These are phyloP conservation scores for Napeogenes sylphis DNA, from an alignment of 2,888 invertebrate species.

Conservation along the genomic window DNA sequence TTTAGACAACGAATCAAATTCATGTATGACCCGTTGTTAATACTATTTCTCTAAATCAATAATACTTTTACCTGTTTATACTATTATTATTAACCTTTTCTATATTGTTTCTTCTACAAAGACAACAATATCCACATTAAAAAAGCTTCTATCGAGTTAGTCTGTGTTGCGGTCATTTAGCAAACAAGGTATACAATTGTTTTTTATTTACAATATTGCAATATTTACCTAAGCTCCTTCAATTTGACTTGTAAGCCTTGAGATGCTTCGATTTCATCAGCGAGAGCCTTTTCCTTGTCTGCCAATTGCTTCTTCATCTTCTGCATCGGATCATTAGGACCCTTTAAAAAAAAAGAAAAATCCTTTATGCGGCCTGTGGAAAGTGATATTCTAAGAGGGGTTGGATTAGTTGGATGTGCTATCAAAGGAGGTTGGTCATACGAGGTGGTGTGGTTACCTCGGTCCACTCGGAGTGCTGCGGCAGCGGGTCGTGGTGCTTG, in stretches of 20 bases:
- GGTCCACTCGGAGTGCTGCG: constrained; percentile 89
- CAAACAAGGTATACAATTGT: too few species aligned
- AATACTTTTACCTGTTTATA: too few species aligned
- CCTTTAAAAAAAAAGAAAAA: constrained; percentile 60
- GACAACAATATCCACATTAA: too few species aligned
- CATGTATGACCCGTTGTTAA: too few species aligned
- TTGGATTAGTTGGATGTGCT: not conserved
- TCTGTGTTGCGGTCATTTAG: too few species aligned
- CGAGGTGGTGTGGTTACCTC: constrained; percentile 71
- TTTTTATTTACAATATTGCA: not conserved
- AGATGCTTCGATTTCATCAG: constrained; percentile 86
- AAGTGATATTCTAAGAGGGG: too few species aligned
- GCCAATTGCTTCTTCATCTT: constrained; percentile 92
- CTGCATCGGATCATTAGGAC: constrained; percentile 89
- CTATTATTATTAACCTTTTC: too few species aligned
- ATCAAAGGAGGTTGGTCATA: too few species aligned
- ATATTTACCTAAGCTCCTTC: constrained; percentile 81
- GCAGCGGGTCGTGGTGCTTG: constrained; percentile 88
- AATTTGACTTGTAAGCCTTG: constrained; percentile 86
- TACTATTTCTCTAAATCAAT: too few species aligned
- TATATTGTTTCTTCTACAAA: too few species aligned
- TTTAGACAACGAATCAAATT: too few species aligned
- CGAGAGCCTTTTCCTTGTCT: constrained; percentile 88
- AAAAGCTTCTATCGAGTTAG: too few species aligned
- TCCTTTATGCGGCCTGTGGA: not conserved